phyloP scores from a whole-genome alignment of 2,888 invertebrate genomes.

The Athalia circularis region DNA sequence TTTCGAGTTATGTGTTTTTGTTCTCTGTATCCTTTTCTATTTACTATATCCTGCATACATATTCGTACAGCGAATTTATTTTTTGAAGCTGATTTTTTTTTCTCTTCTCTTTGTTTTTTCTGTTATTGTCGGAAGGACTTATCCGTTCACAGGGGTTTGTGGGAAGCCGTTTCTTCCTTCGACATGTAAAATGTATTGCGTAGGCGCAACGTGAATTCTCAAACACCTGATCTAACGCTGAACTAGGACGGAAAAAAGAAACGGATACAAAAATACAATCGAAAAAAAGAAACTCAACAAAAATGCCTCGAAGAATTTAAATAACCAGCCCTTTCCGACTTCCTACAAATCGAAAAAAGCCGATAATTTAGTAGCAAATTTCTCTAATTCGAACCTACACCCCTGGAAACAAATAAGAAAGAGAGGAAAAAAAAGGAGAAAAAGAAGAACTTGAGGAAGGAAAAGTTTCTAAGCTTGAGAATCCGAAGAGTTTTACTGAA shows the following conservation, averaged over 20 bases:
- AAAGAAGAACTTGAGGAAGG: neutral
- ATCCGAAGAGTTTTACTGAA: neutral
- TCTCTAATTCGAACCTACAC: neutral
- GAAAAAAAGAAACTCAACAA: neutral
- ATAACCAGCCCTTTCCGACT: neutral
- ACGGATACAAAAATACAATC: neutral
- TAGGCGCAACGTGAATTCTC: conserved; percentile 26
- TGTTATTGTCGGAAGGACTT: neutral
- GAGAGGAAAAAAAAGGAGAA: neutral
- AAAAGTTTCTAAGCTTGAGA: neutral
- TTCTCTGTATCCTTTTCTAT: neutral
- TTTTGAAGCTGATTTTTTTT: conserved; percentile 10
- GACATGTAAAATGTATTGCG: conserved; percentile 35
- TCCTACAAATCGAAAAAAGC: neutral
- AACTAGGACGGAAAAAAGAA: neutral
- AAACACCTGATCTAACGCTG: neutral
- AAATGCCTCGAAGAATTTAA: neutral
- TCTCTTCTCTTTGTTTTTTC: no score
- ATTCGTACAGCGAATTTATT: neutral
- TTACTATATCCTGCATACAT: neutral
- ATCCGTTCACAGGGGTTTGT: conserved; percentile 17
- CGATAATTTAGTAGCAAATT: conserved; percentile 1
- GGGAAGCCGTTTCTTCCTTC: conserved; percentile 33
- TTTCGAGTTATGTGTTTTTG: no score
- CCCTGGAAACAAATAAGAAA: neutral